Evolutionary conservation across 2,888 invertebrate genomes (phyloP).

Genomic region (Parelbella ahira): DNA sequence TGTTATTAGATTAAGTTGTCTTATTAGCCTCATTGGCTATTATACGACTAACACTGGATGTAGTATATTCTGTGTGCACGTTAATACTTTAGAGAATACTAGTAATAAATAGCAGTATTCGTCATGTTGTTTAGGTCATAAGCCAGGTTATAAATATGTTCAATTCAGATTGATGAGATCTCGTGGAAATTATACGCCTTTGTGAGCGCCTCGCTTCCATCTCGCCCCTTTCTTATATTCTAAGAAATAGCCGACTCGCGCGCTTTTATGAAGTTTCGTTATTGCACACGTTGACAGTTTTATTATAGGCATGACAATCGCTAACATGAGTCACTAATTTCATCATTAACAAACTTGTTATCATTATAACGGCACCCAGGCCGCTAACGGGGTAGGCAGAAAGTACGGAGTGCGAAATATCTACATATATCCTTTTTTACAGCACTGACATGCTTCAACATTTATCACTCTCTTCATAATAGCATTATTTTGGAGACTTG

Average conservation of each 20-base stretch:
- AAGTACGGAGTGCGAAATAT: too few relatives aligned
- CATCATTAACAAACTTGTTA: constrained; percentile 15
- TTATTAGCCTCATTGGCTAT: too few relatives aligned
- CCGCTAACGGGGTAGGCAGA: too few relatives aligned
- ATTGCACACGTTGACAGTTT: constrained; percentile 44
- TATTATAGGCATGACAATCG: constrained; percentile 37
- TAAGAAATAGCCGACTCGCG: constrained; percentile 35
- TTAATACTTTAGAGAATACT: constrained; percentile 10
- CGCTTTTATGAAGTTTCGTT: constrained; percentile 42
- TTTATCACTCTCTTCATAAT: too few relatives aligned
- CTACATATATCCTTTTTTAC: too few relatives aligned
- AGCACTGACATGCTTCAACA: too few relatives aligned
- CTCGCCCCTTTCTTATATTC: constrained; percentile 37
- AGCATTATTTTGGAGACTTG: too few relatives aligned
- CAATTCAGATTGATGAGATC: constrained; percentile 36
- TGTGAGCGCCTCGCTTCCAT: constrained; percentile 32
- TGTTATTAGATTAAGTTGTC: too few relatives aligned
- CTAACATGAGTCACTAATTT: constrained; percentile 30
- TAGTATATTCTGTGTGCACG: too few relatives aligned
- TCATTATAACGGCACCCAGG: too few relatives aligned
- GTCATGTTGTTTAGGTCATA: constrained; percentile 19
- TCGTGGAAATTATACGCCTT: constrained; percentile 39
- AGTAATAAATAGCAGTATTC: constrained; percentile 18
- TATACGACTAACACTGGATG: too few relatives aligned
- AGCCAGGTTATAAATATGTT: constrained; percentile 20